Evolutionary conservation across 2,888 invertebrate genomes (phyloP).

Genomic region (Microdon myrmicae): DNA sequence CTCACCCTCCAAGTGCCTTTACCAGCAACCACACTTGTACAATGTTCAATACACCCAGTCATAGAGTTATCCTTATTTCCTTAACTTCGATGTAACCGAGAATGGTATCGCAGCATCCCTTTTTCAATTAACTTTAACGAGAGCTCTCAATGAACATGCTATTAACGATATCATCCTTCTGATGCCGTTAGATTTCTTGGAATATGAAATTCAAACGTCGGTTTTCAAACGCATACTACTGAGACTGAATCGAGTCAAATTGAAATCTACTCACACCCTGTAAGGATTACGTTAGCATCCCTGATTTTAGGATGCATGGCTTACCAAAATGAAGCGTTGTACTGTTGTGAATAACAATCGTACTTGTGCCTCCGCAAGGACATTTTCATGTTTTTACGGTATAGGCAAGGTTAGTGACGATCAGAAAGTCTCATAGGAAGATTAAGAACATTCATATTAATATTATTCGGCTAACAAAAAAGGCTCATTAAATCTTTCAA

Average conservation of each 20-base stretch:
- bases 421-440: too few species aligned
- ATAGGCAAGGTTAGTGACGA: too few species aligned
- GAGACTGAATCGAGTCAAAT: constrained; percentile 38
- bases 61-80: constrained; percentile 6
- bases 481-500: too few species aligned
- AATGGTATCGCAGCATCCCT: constrained; percentile 30
- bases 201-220: constrained; percentile 46
- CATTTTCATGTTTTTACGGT: too few species aligned
- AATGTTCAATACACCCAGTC: constrained; percentile 25
- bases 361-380: too few species aligned
- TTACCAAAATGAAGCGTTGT: too few species aligned
- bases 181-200: constrained; percentile 33
- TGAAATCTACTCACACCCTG: constrained; percentile 10
- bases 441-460: too few species aligned
- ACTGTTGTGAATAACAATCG: too few species aligned
- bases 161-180: constrained; percentile 47
- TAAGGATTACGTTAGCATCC: constrained; percentile 27
- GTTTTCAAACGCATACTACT: constrained; percentile 31
- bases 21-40: constrained; percentile 36
- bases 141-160: constrained; percentile 49
- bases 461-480: too few species aligned
- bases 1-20: constrained; percentile 44
- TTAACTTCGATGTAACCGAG: constrained; percentile 7
- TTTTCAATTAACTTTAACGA: constrained; percentile 52
- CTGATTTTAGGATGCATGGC: too few species aligned